Evolutionary conservation across 2,113 vertebrate species (phyloP).

Genomic region (Ahaetulla prasina): DNA sequence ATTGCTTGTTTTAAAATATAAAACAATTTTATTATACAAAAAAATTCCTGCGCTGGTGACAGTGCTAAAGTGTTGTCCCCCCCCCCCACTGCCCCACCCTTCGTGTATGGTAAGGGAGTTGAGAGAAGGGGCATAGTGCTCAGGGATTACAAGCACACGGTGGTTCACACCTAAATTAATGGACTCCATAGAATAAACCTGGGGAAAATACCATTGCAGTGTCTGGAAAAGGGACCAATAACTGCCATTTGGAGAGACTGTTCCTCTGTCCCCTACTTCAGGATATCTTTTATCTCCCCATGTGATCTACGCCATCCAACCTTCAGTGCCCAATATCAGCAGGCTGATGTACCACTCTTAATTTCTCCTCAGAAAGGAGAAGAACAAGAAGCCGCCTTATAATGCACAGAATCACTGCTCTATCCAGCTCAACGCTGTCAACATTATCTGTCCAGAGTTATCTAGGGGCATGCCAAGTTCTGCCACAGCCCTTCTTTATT

Average conservation of each 20-base stretch:
- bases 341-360: not conserved
- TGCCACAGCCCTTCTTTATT: not conserved
- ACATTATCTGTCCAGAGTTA: not conserved
- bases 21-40: slow-evolving; percentile 69
- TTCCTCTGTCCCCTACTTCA: not conserved
- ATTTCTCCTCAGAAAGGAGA: not conserved
- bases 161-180: slow-evolving; percentile 26
- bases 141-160: slow-evolving; percentile 8
- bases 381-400: not conserved
- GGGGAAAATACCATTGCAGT: slow-evolving; percentile 50
- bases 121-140: not conserved
- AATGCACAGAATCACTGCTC: not conserved
- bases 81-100: not conserved
- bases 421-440: not conserved
- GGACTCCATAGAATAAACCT: slow-evolving; percentile 41
- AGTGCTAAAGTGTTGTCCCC: slow-evolving; percentile 41
- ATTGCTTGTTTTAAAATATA: slow-evolving; percentile 53
- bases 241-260: slow-evolving; percentile 9
- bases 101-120: not conserved
- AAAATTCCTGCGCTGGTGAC: slow-evolving; percentile 65
- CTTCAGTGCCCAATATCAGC: not conserved
- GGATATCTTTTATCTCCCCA: not conserved
- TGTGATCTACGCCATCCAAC: not conserved
- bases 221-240: slow-evolving; percentile 48
- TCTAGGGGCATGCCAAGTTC: not conserved